Evolutionary conservation across 64 coral and sea anemone species (phyloP).

Genomic region (Porites australiensis): DNA sequence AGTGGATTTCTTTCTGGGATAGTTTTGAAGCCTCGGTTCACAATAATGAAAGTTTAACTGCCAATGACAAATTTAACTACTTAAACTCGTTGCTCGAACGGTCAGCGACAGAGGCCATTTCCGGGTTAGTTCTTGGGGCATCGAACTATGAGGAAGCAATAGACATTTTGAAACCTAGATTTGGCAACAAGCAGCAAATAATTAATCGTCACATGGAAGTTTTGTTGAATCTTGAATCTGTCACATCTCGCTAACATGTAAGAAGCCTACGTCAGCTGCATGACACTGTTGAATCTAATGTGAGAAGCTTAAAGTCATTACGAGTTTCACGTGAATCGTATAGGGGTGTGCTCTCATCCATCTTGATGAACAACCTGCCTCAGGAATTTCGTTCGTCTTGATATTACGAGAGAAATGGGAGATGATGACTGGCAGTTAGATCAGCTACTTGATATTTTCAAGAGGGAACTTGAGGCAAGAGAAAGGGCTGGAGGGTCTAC

Average conservation of each 20-base stretch:
- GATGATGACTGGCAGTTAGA: slow-evolving; percentile 24
- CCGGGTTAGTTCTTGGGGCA: slow-evolving; percentile 15
- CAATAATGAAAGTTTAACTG: slow-evolving; percentile 30
- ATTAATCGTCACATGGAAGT: slow-evolving; percentile 66
- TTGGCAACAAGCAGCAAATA: slow-evolving; percentile 64
- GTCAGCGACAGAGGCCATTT: slow-evolving; percentile 47
- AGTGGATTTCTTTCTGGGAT: slow-evolving; percentile 80
- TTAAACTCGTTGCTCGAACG: slow-evolving; percentile 43
- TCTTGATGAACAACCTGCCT: slow-evolving; percentile 38
- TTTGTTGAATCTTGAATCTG: slow-evolving; percentile 16
- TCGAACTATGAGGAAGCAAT: slow-evolving; percentile 53
- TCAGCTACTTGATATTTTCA: background rate
- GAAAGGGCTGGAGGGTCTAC: background rate
- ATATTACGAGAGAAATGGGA: slow-evolving; percentile 23
- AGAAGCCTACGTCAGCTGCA: slow-evolving; percentile 38
- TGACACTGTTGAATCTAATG: slow-evolving; percentile 49
- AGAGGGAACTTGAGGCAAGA: slow-evolving; percentile 47
- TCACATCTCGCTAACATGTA: slow-evolving; percentile 8
- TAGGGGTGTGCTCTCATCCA: slow-evolving; percentile 21
- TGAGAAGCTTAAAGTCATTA: slow-evolving; percentile 42
- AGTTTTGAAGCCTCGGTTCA: slow-evolving; percentile 65
- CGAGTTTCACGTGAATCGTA: slow-evolving; percentile 30
- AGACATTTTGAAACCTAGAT: slow-evolving; percentile 29
- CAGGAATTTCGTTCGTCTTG: background rate
- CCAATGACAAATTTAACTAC: slow-evolving; percentile 76